Conservation (phyloP, 1,140 invertebrate species). For the Aphidius gifuensis region DNA sequence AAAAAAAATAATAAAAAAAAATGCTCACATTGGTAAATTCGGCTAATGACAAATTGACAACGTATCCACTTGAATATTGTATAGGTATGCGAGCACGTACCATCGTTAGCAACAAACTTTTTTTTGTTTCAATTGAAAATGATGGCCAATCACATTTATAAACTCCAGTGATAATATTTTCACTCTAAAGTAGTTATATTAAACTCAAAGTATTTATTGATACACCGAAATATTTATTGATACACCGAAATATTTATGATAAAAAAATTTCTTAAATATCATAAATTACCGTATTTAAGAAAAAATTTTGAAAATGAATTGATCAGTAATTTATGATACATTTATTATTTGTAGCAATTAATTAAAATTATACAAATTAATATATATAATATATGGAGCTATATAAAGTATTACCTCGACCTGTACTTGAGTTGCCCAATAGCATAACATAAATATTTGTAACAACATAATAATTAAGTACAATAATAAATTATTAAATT, state of each 20-base stretch:
- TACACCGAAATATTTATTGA: too few relatives aligned
- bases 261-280: too few relatives aligned
- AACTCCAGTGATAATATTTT: background rate
- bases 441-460: constrained; percentile 5
- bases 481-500: constrained; percentile 1
- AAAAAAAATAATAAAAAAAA: too few relatives aligned
- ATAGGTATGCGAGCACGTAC: background rate
- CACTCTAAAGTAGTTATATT: background rate
- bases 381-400: too few relatives aligned
- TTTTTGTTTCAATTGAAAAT: background rate
- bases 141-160: constrained; percentile 1
- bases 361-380: too few relatives aligned
- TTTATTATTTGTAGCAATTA: too few relatives aligned
- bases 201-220: too few relatives aligned
- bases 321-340: too few relatives aligned
- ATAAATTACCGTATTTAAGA: too few relatives aligned
- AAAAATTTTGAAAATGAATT: too few relatives aligned
- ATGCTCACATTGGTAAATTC: constrained; percentile 2
- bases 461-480: constrained; percentile 1
- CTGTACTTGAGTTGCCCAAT: background rate
- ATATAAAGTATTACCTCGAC: background rate
- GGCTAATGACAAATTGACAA: background rate
- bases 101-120: background rate
- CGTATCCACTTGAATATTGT: background rate
- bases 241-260: too few relatives aligned